Conservation (phyloP, 2,113 vertebrate species). For the Drymodes brunneopygia region DNA sequence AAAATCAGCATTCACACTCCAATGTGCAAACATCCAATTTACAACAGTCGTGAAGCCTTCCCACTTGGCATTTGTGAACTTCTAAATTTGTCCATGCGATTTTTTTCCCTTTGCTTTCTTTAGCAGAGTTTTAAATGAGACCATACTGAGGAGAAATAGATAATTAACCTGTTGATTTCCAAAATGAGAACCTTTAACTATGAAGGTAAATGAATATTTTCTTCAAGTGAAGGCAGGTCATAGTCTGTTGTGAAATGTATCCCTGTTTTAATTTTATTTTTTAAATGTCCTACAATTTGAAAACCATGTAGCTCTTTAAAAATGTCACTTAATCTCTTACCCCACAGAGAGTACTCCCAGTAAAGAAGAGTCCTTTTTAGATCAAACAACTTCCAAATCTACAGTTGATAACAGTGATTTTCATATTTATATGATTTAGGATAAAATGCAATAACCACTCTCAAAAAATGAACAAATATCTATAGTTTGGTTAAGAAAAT, state of each 20-base stretch:
- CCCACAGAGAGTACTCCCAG: not conserved
- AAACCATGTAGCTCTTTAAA: not conserved
- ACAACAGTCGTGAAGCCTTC: not conserved
- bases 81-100: not conserved
- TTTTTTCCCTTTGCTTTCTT: not conserved
- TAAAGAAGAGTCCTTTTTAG: not conserved
- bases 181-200: not conserved
- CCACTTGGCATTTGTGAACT: not conserved
- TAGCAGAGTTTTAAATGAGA: not conserved
- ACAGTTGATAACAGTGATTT: not conserved
- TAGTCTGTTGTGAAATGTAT: not conserved
- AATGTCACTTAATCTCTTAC: not conserved
- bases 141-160: not conserved
- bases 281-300: not conserved
- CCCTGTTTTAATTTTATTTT: not conserved
- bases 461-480: not conserved
- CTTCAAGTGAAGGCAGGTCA: not conserved
- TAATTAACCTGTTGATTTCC: not conserved
- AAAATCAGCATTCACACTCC: not conserved
- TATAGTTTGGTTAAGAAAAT: not conserved
- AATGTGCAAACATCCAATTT: constrained; percentile 2
- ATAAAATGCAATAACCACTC: not conserved
- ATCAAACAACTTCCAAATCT: not conserved
- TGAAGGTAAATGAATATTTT: not conserved
- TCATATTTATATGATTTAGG: not conserved